Evolutionary conservation across 2,888 invertebrate genomes (phyloP).

Genomic region (Drosophila incognita): DNA sequence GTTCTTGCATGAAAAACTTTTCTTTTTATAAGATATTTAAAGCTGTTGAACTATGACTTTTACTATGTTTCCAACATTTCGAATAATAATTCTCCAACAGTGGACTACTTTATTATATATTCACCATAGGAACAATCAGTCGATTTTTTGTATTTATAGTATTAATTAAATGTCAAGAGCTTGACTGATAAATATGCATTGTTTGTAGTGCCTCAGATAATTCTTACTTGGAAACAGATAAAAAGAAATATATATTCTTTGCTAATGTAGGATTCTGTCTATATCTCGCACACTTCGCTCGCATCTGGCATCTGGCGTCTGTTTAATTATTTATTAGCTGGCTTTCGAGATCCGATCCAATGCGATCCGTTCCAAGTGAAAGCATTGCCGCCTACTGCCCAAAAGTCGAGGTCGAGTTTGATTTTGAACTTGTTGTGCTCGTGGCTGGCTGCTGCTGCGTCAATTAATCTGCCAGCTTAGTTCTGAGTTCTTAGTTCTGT

Average conservation of each 20-base stretch:
- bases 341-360: slow-evolving; percentile 2
- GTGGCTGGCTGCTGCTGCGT: slow-evolving; percentile 8
- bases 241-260: not conserved
- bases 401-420: slow-evolving; percentile 24
- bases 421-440: slow-evolving; percentile 4
- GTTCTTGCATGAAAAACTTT: not conserved
- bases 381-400: slow-evolving; percentile 27
- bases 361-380: slow-evolving; percentile 39
- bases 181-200: not conserved
- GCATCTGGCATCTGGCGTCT: not conserved
- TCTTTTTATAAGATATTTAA: not conserved
- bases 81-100: not conserved
- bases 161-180: not conserved
- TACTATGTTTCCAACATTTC: not conserved
- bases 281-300: not conserved
- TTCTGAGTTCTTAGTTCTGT: not conserved
- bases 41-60: not conserved
- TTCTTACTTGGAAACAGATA: too few relatives aligned
- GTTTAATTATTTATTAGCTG: slow-evolving; percentile 30
- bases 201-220: too few relatives aligned
- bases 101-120: not conserved
- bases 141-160: rapidly evolving
- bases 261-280: not conserved
- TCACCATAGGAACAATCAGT: not conserved
- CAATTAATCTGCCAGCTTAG: slow-evolving; percentile 24